Conservation (phyloP, 2,888 invertebrate genomes). For the Ophion costatus region DNA sequence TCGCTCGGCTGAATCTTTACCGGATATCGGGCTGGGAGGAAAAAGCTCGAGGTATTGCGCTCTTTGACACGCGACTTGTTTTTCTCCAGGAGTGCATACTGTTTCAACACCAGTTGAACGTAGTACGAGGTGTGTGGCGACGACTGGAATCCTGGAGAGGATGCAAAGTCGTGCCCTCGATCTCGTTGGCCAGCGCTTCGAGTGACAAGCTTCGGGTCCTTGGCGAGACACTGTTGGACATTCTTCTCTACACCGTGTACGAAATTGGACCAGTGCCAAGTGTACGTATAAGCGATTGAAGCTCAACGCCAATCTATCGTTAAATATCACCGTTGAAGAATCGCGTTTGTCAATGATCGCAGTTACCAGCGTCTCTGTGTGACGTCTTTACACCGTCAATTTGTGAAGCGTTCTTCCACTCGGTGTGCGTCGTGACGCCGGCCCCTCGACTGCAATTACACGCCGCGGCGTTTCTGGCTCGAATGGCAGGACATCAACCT, state of each 20-base stretch:
- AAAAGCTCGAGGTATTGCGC: neutral
- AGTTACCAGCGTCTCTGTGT: slow-evolving; percentile 82
- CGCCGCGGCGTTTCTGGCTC: slow-evolving; percentile 91
- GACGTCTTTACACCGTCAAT: slow-evolving; percentile 82
- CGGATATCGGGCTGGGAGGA: neutral
- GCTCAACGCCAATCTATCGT: neutral
- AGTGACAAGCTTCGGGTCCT: slow-evolving; percentile 94
- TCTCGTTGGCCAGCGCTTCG: slow-evolving; percentile 87
- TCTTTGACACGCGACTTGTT: neutral
- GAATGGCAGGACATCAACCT: slow-evolving; percentile 89
- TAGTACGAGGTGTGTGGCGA: slow-evolving; percentile 90
- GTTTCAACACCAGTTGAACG: slow-evolving; percentile 95
- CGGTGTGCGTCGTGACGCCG: slow-evolving; percentile 90
- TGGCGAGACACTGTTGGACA: slow-evolving; percentile 92
- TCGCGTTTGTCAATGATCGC: slow-evolving; percentile 40
- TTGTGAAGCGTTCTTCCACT: slow-evolving; percentile 89
- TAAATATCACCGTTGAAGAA: neutral
- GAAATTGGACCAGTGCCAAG: slow-evolving; percentile 84
- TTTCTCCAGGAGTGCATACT: slow-evolving; percentile 90
- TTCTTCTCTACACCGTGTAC: slow-evolving; percentile 89
- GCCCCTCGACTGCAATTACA: slow-evolving; percentile 92
- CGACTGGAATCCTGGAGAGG: slow-evolving; percentile 87
- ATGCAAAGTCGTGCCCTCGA: slow-evolving; percentile 81
- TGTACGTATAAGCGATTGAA: slow-evolving; percentile 74
- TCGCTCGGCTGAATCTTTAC: too few species aligned